phyloP scores from a whole-genome alignment of 2,113 vertebrate genomes.

The Bombycilla garrulus region DNA sequence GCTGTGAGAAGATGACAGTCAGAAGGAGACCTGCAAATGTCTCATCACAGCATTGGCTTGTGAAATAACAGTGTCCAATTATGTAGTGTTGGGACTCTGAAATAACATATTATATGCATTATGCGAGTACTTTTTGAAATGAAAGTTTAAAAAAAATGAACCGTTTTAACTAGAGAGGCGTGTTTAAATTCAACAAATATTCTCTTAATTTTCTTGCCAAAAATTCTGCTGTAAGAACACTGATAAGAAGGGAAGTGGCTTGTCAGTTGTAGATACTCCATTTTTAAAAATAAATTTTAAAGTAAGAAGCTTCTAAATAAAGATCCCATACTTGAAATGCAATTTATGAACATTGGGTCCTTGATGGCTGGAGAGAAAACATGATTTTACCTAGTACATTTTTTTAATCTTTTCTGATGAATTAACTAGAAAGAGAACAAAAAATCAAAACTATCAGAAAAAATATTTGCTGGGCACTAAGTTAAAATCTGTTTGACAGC shows the following conservation, averaged over 20 bases:
- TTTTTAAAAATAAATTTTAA: not conserved
- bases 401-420: not conserved
- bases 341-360: not conserved
- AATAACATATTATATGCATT: not conserved
- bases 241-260: constrained; percentile 2
- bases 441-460: not conserved
- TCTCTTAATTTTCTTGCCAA: constrained; percentile 32
- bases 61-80: not conserved
- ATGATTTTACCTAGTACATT: not conserved
- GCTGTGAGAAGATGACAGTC: not conserved
- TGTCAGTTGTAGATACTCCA: not conserved
- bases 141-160: not conserved
- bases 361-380: constrained; percentile 17
- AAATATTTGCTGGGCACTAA: not conserved
- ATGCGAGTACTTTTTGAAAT: not conserved
- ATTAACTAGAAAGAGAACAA: constrained; percentile 19
- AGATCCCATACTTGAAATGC: not conserved
- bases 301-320: constrained; percentile 33
- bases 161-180: not conserved
- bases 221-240: not conserved
- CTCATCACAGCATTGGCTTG: not conserved
- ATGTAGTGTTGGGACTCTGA: not conserved
- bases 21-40: not conserved
- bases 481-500: not conserved
- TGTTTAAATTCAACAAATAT: constrained; percentile 32